A percentile compares a stretch with the other conserved stretches of the same genome.
These are phyloP conservation scores for Limnephilus rhombicus DNA, from an alignment of 2,888 invertebrate genomes.

Conservation along the genomic window DNA sequence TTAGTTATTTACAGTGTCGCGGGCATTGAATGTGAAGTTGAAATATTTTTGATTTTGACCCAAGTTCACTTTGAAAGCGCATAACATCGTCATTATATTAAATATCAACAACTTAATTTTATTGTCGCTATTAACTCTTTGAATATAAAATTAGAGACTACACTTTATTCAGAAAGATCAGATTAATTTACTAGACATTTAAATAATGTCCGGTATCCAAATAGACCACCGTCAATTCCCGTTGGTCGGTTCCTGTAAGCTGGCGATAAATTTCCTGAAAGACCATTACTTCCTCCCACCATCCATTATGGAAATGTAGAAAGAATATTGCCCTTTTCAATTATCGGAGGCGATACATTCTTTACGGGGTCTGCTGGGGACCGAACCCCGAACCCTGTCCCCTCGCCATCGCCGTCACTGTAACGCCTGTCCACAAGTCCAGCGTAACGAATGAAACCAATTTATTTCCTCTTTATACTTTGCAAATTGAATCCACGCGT, in stretches of 20 bases:
- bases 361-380: conserved; percentile 55
- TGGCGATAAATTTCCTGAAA: conserved; percentile 45
- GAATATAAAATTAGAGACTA: no score
- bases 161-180: not conserved
- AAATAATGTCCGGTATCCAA: not conserved
- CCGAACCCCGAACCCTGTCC: conserved; percentile 35
- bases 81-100: no score
- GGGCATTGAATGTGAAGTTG: no score
- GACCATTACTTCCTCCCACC: conserved; percentile 47
- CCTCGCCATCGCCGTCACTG: conserved; percentile 36
- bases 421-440: conserved; percentile 55
- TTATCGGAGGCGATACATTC: conserved; percentile 64
- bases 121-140: no score
- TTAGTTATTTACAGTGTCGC: no score
- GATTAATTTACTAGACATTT: not conserved
- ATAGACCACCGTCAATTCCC: not conserved
- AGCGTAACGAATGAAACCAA: conserved; percentile 64
- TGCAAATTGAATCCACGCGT: conserved; percentile 58
- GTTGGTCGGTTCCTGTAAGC: conserved; percentile 21
- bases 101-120: no score
- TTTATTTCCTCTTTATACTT: conserved; percentile 64
- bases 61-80: no score
- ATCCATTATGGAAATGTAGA: conserved; percentile 60
- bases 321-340: conserved; percentile 63
- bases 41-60: no score